Percentiles rank a stretch among this genome's conserved stretches.
Evolutionary conservation across 1,140 invertebrate species (phyloP).

Genomic region (Neomicropteryx cornuta): DNA sequence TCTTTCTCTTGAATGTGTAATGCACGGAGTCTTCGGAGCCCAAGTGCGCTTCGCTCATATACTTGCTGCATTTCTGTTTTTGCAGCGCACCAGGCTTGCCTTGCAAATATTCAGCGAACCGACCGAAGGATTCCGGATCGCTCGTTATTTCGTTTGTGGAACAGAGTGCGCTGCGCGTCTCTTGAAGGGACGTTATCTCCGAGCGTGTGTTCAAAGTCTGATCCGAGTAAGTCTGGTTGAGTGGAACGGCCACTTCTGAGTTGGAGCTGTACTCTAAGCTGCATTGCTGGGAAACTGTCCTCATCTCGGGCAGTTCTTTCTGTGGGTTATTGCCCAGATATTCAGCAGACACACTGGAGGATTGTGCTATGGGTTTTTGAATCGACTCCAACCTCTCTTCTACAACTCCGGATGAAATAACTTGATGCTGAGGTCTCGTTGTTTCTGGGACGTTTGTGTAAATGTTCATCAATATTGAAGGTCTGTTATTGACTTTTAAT

Average conservation of each 20-base stretch:
- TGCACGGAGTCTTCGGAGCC: slow-evolving; percentile 31
- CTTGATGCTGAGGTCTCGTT: slow-evolving; percentile 47
- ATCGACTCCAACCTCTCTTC: slow-evolving; percentile 15
- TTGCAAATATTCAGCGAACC: slow-evolving; percentile 35
- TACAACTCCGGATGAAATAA: slow-evolving; percentile 32
- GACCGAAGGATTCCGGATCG: slow-evolving; percentile 37
- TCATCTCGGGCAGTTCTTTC: slow-evolving; percentile 31
- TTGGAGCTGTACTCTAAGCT: slow-evolving; percentile 37
- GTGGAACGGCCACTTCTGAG: slow-evolving; percentile 33
- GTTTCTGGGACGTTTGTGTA: slow-evolving; percentile 63
- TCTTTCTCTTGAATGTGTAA: too few relatives aligned
- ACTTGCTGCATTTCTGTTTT: slow-evolving; percentile 30
- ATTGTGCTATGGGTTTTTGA: slow-evolving; percentile 25
- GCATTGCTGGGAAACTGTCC: slow-evolving; percentile 38
- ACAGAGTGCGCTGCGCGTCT: slow-evolving; percentile 36
- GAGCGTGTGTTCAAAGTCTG: slow-evolving; percentile 38
- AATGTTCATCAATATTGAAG: slow-evolving; percentile 55
- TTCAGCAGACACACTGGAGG: slow-evolving; percentile 31
- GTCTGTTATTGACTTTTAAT: slow-evolving; percentile 29
- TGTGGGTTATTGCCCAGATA: slow-evolving; percentile 27
- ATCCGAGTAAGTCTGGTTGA: slow-evolving; percentile 31
- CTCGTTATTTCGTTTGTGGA: slow-evolving; percentile 36
- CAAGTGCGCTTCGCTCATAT: slow-evolving; percentile 33
- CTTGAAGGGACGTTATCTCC: slow-evolving; percentile 36
- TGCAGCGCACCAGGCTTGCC: slow-evolving; percentile 23